Conservation (phyloP, 2,113 vertebrate genomes). For the Bambusicola thoracicus region DNA sequence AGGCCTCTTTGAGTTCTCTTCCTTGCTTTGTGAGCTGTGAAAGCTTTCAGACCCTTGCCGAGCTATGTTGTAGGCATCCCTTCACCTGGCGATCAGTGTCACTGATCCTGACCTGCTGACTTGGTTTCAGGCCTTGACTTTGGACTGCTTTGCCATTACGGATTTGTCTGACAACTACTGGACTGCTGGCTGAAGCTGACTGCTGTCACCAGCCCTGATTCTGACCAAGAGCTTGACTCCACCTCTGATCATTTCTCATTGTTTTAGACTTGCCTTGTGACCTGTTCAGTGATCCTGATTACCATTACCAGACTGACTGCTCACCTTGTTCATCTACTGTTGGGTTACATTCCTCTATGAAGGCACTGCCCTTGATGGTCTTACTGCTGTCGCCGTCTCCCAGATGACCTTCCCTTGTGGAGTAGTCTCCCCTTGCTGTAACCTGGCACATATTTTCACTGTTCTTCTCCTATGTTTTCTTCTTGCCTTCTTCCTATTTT, state of each 20-base stretch:
- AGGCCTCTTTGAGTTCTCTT: not conserved
- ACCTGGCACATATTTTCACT: not conserved
- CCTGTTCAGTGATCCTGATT: not conserved
- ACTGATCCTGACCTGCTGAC: not conserved
- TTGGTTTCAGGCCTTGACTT: not conserved
- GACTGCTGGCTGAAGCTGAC: not conserved
- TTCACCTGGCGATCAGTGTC: not conserved
- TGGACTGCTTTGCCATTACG: fast-evolving
- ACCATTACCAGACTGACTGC: not conserved
- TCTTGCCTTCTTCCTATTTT: not conserved
- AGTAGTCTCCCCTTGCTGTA: not conserved
- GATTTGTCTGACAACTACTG: not conserved
- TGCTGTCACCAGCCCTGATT: not conserved
- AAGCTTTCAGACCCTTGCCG: not conserved
- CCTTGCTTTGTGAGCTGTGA: not conserved
- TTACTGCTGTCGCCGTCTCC: not conserved
- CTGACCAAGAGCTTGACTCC: not conserved
- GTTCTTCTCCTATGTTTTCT: not conserved
- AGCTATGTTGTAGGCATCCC: fast-evolving
- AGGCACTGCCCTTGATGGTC: fast-evolving
- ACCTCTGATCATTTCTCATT: not conserved
- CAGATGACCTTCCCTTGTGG: not conserved
- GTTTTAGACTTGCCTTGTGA: not conserved
- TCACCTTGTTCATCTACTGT: not conserved
- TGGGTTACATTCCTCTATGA: not conserved